Evolutionary conservation across 2,888 invertebrate genomes (phyloP).

Genomic region (Drosophila aldrichi): DNA sequence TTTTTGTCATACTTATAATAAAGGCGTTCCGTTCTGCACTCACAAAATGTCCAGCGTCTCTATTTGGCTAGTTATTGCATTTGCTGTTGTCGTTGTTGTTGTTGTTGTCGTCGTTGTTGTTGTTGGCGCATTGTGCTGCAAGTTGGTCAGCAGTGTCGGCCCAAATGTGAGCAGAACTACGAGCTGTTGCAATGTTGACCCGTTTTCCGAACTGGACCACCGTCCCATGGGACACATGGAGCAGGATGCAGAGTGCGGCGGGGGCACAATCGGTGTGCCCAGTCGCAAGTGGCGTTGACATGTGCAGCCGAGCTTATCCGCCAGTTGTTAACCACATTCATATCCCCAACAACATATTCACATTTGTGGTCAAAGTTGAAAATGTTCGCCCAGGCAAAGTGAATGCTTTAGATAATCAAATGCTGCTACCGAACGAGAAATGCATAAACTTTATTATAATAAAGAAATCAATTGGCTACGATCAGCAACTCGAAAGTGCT

Average conservation of each 20-base stretch:
- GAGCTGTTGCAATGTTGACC: conserved; percentile 70
- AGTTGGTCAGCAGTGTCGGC: conserved; percentile 52
- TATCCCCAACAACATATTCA: conserved; percentile 31
- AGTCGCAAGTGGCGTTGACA: conserved; percentile 64
- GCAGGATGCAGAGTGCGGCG: conserved; percentile 1
- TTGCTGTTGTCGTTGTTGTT: conserved; percentile 7
- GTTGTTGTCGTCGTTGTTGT: background rate
- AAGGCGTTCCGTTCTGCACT: conserved; percentile 71
- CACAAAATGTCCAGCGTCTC: conserved; percentile 73
- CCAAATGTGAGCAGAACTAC: conserved; percentile 66
- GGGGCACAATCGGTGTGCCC: conserved; percentile 15
- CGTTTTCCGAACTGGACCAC: conserved; percentile 53
- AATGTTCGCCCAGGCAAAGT: conserved; percentile 43
- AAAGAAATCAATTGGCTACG: conserved; percentile 54
- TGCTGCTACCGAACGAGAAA: conserved; percentile 38
- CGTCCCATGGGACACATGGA: conserved; percentile 12
- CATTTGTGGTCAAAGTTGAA: conserved; percentile 70
- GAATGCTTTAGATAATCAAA: conserved; percentile 62
- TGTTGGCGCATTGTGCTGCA: conserved; percentile 40
- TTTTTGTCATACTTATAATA: conserved; percentile 73
- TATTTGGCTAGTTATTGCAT: conserved; percentile 56
- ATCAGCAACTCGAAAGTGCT: conserved; percentile 48
- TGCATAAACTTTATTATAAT: conserved; percentile 47
- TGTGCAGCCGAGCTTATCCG: conserved; percentile 69
- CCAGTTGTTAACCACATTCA: conserved; percentile 57